Conservation (phyloP, 1,140 invertebrate species). For the Musca domestica region DNA sequence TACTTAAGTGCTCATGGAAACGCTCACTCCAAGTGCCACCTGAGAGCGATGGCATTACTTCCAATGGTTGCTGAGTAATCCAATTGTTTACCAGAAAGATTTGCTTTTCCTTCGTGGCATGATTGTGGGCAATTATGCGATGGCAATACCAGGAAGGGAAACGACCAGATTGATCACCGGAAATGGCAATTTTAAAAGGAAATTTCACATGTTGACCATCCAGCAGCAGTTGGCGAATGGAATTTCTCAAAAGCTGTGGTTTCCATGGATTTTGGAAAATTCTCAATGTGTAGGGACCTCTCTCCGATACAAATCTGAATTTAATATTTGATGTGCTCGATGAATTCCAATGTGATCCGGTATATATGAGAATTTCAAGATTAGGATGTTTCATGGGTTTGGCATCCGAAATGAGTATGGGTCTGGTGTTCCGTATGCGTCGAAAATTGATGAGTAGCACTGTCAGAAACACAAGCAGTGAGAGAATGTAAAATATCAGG, state of each 20-base stretch:
- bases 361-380: conserved; percentile 18
- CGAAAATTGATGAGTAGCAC: not conserved
- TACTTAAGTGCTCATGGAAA: not conserved
- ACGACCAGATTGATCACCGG: conserved; percentile 12
- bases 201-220: not conserved
- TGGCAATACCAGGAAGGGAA: conserved; percentile 27
- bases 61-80: not conserved
- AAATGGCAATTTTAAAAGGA: conserved; percentile 6
- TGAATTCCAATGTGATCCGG: conserved; percentile 17
- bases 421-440: too few species aligned
- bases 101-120: not conserved
- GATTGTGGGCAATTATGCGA: not conserved
- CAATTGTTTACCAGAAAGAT: conserved; percentile 1
- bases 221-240: conserved; percentile 14
- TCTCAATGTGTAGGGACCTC: not conserved
- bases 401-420: not conserved
- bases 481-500: not conserved
- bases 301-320: not conserved
- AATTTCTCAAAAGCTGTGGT: conserved; percentile 14
- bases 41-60: not conserved
- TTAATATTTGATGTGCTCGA: conserved; percentile 16
- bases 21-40: not conserved
- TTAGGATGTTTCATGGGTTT: not conserved
- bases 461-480: not conserved
- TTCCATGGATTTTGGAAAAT: conserved; percentile 24